These are phyloP conservation scores for Oplegnathus fasciatus DNA, from an alignment of 2,113 vertebrate species.

Conservation along the genomic window DNA sequence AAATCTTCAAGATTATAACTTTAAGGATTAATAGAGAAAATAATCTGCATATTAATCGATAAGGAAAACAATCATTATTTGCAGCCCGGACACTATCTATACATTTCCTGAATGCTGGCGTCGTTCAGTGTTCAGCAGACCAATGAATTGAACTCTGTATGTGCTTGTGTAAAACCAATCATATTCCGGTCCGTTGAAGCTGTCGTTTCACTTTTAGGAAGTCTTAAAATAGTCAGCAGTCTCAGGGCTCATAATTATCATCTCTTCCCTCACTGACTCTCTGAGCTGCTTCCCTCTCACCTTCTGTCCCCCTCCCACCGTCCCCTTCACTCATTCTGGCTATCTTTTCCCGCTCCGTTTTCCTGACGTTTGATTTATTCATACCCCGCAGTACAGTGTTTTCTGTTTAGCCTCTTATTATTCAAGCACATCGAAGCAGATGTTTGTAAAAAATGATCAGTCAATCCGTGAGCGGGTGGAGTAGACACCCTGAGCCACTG, in stretches of 20 bases:
- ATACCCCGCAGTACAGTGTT: constrained; percentile 12
- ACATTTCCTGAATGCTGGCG: background rate
- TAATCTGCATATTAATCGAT: background rate
- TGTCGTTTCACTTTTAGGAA: constrained; percentile 61
- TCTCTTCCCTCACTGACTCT: constrained; percentile 55
- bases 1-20: too few species aligned
- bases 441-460: constrained; percentile 51
- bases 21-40: too few species aligned
- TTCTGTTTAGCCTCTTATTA: constrained; percentile 42
- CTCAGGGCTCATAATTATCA: constrained; percentile 74
- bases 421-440: constrained; percentile 61
- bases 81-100: background rate
- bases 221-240: constrained; percentile 69
- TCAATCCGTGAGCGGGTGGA: constrained; percentile 38
- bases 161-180: constrained; percentile 38
- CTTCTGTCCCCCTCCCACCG: background rate
- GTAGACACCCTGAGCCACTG: background rate
- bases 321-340: background rate
- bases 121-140: constrained; percentile 9
- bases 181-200: constrained; percentile 43
- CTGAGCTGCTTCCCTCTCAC: constrained; percentile 25
- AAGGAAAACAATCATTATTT: background rate
- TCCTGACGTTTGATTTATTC: constrained; percentile 42
- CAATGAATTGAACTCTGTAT: background rate
- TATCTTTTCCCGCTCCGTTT: constrained; percentile 16